Conservation (phyloP, 2,888 invertebrate species). For the Drosophila infuscata region DNA sequence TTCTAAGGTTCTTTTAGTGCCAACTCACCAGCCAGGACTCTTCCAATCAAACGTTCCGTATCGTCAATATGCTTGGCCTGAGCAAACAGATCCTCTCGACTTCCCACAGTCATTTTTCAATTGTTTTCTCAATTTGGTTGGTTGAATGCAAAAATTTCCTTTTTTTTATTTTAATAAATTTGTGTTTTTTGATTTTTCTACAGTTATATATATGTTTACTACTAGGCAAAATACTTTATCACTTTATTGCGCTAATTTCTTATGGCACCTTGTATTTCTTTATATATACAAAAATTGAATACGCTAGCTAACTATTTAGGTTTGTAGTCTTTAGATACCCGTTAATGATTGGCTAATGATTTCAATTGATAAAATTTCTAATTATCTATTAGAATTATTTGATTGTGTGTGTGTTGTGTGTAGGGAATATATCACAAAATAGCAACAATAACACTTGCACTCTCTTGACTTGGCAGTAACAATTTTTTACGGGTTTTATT, state of each 20-base stretch:
- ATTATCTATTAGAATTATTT: constrained; percentile 13
- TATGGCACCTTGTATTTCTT: constrained; percentile 65
- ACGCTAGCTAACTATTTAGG: constrained; percentile 39
- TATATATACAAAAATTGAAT: constrained; percentile 34
- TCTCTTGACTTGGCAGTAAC: constrained; percentile 39
- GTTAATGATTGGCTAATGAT: constrained; percentile 48
- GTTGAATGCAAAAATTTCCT: not conserved
- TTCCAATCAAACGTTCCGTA: constrained; percentile 84
- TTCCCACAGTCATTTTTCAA: constrained; percentile 83
- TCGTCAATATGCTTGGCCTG: constrained; percentile 83
- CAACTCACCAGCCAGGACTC: constrained; percentile 84
- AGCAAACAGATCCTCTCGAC: constrained; percentile 84
- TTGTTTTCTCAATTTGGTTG: not conserved
- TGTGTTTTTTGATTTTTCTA: constrained; percentile 9
- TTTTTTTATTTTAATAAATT: not conserved
- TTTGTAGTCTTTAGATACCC: constrained; percentile 47
- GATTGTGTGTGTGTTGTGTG: constrained; percentile 19
- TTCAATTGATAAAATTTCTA: constrained; percentile 29
- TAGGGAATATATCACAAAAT: constrained; percentile 73
- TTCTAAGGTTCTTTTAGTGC: not conserved
- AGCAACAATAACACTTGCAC: constrained; percentile 50
- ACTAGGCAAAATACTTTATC: constrained; percentile 22
- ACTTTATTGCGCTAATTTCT: constrained; percentile 21
- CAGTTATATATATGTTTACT: not conserved
- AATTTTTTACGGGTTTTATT: constrained; percentile 83